A percentile compares a stretch with the other conserved stretches of the same genome.
phyloP scores from a whole-genome alignment of 1,140 invertebrate genomes.

The Nasonia giraulti region DNA sequence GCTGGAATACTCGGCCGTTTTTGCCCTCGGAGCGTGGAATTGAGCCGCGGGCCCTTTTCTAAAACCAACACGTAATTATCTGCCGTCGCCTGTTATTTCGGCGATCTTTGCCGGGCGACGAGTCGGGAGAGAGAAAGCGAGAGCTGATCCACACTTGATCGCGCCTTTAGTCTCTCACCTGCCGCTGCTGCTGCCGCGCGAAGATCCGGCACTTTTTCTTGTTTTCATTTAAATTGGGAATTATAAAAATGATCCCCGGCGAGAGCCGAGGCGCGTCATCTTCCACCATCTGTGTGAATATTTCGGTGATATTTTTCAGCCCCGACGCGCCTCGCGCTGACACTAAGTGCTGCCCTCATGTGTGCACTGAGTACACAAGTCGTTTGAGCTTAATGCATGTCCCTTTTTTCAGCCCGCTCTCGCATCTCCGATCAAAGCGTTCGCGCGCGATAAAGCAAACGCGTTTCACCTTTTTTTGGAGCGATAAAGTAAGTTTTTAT shows the following conservation, averaged over 20 bases:
- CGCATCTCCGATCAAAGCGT: not conserved
- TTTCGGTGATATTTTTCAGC: conserved; percentile 23
- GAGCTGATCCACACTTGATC: conserved; percentile 36
- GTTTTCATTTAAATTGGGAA: conserved; percentile 53
- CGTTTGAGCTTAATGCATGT: not conserved
- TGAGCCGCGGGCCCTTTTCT: conserved; percentile 71
- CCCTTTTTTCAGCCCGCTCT: not conserved
- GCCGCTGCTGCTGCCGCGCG: conserved; percentile 16
- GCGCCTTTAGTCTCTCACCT: conserved; percentile 45
- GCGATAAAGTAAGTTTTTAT: conserved; percentile 31
- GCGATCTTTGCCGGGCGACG: conserved; percentile 58
- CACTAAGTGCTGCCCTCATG: conserved; percentile 30
- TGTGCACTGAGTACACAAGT: conserved; percentile 26
- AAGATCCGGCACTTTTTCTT: conserved; percentile 38
- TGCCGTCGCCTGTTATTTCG: conserved; percentile 66
- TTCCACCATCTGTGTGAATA: conserved; percentile 5
- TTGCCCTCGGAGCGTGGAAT: conserved; percentile 64
- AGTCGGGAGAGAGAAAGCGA: conserved; percentile 19
- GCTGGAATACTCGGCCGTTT: conserved; percentile 54
- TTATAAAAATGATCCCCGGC: conserved; percentile 51
- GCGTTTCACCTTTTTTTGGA: not conserved
- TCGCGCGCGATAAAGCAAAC: not conserved
- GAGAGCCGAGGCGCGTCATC: conserved; percentile 23
- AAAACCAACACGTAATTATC: conserved; percentile 76
- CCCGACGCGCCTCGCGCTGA: conserved; percentile 8